Percentiles rank a stretch among this genome's conserved stretches.
Evolutionary conservation across 2,113 vertebrate genomes (phyloP).

Genomic region (Rhinoderma darwinii): DNA sequence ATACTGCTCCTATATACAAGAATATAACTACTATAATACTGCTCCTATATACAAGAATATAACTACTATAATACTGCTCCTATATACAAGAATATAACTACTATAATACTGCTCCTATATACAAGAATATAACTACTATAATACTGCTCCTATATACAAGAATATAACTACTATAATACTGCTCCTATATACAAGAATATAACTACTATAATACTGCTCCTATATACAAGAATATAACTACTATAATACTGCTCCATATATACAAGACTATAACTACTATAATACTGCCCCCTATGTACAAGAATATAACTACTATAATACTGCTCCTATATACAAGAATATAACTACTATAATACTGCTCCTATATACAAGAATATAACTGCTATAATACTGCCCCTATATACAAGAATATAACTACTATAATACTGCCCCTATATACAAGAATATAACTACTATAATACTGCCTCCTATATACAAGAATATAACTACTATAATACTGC

Average conservation of each 20-base stretch:
- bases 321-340: background rate
- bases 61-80: constrained; percentile 1
- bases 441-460: constrained; percentile 13
- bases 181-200: no score
- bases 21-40: no score
- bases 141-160: background rate
- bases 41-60: background rate
- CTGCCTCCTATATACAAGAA: background rate
- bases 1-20: no score
- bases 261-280: no score
- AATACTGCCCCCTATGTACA: no score
- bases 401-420: background rate
- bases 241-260: no score
- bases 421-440: background rate
- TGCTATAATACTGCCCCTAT: background rate
- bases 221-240: no score
- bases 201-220: no score
- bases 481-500: constrained; percentile 11
- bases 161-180: no score
- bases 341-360: background rate
- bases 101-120: background rate
- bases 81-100: background rate
- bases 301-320: background rate
- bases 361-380: background rate
- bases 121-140: background rate